phyloP scores from a whole-genome alignment of 53 echinoderm and acorn worm genomes.

The Apostichopus leukothele region DNA sequence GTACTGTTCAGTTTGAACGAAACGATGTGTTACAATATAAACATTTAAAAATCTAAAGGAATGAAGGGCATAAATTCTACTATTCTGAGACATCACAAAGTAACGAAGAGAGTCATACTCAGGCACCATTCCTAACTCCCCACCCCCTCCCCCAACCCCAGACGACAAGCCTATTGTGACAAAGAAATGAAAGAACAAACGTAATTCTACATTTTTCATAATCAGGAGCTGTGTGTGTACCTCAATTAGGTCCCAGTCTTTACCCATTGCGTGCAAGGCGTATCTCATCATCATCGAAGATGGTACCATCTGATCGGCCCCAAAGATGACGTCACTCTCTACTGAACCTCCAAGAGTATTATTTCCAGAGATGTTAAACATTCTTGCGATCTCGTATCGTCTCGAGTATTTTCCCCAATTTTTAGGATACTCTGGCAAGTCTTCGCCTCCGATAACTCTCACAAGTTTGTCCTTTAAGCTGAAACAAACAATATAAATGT shows the following conservation, averaged over 20 bases:
- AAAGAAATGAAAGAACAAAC: too few relatives aligned
- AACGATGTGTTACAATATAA: too few relatives aligned
- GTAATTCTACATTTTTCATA: background rate
- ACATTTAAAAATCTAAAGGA: too few relatives aligned
- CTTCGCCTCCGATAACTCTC: background rate
- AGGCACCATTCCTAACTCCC: too few relatives aligned
- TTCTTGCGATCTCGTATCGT: background rate
- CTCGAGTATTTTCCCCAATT: background rate
- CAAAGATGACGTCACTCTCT: conserved; percentile 1
- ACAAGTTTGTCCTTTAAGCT: background rate
- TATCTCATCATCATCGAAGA: background rate
- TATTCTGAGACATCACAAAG: too few relatives aligned
- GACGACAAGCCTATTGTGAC: too few relatives aligned
- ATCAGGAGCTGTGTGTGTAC: background rate
- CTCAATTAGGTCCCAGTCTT: background rate
- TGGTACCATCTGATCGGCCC: background rate
- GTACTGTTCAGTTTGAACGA: too few relatives aligned
- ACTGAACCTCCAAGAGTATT: background rate
- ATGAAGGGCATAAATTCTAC: too few relatives aligned
- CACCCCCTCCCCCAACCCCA: too few relatives aligned
- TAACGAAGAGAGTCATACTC: too few relatives aligned
- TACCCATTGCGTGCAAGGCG: background rate
- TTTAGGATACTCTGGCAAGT: background rate
- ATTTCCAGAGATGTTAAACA: background rate
- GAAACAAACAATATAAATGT: background rate